A percentile compares a stretch with the other conserved stretches of the same genome.
phyloP scores from a whole-genome alignment of 1,140 invertebrate species.

The Sogatella furcifera region DNA sequence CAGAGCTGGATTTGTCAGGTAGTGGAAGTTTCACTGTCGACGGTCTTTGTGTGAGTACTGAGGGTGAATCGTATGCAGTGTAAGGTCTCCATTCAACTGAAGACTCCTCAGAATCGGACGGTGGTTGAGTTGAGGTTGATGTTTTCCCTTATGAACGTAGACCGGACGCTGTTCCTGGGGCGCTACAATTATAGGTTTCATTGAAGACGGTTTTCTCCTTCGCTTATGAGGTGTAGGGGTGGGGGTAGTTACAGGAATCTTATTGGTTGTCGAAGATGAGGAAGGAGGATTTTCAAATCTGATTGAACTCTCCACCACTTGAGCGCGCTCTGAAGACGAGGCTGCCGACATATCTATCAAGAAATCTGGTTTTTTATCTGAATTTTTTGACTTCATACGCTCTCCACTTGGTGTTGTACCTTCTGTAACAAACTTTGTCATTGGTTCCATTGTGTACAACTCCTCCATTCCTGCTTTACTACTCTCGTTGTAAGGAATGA shows the following conservation, averaged over 20 bases:
- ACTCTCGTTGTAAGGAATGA: conserved; percentile 32
- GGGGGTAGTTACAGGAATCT: neutral
- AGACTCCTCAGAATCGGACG: neutral
- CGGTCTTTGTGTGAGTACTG: neutral
- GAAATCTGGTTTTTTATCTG: neutral
- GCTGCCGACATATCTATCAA: no score
- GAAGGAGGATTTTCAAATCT: conserved; percentile 7
- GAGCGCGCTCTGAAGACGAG: neutral
- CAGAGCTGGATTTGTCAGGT: neutral
- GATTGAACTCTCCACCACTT: conserved; percentile 13
- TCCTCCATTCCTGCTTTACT: conserved; percentile 33
- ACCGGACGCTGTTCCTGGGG: conserved; percentile 7
- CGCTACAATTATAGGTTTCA: neutral
- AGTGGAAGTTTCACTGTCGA: neutral
- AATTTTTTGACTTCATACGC: neutral
- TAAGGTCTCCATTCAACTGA: neutral
- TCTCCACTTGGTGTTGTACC: neutral
- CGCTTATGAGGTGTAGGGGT: neutral
- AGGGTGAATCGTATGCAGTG: neutral
- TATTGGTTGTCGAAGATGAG: neutral
- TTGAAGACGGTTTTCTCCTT: neutral
- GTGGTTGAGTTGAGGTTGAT: conserved; percentile 5
- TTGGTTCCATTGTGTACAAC: conserved; percentile 40
- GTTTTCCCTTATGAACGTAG: neutral
- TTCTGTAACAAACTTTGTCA: conserved; percentile 35